phyloP scores from a whole-genome alignment of 1,140 invertebrate species.

The Muscidifurax raptorellus region DNA sequence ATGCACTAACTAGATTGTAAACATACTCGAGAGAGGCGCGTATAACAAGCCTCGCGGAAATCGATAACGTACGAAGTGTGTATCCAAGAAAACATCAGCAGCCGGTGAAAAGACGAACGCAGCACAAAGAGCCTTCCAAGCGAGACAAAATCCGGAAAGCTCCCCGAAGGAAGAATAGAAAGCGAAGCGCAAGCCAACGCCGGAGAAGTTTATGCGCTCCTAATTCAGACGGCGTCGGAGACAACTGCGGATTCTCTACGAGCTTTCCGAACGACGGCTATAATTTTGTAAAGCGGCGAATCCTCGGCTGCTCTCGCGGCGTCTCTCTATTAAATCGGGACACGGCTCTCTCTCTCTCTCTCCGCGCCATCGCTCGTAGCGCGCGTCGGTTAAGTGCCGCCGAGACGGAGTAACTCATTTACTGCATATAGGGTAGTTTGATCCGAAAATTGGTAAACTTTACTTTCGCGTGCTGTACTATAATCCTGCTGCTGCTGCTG shows the following conservation, averaged over 20 bases:
- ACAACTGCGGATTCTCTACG: constrained; percentile 11
- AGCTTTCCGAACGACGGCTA: constrained; percentile 32
- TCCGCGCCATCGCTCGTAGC: neutral
- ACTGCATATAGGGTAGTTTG: constrained; percentile 32
- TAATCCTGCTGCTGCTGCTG: no score
- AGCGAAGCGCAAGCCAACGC: neutral
- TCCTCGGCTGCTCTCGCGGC: neutral
- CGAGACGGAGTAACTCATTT: constrained; percentile 31
- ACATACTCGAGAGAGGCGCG: no score
- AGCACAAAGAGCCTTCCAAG: neutral
- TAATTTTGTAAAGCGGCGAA: constrained; percentile 26
- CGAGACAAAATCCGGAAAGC: neutral
- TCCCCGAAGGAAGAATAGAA: neutral
- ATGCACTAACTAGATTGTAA: no score
- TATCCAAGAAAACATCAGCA: neutral
- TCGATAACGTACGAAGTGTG: neutral
- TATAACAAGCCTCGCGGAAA: neutral
- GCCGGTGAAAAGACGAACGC: no score
- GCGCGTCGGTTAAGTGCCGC: neutral
- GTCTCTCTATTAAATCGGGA: constrained; percentile 29
- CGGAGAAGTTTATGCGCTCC: constrained; percentile 4
- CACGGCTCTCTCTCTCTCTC: neutral
- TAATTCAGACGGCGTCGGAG: constrained; percentile 21
- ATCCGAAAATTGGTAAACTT: constrained; percentile 39
- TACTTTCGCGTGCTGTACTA: neutral